Conservation (phyloP, 2,113 vertebrate species). For the Crocuta crocuta region DNA sequence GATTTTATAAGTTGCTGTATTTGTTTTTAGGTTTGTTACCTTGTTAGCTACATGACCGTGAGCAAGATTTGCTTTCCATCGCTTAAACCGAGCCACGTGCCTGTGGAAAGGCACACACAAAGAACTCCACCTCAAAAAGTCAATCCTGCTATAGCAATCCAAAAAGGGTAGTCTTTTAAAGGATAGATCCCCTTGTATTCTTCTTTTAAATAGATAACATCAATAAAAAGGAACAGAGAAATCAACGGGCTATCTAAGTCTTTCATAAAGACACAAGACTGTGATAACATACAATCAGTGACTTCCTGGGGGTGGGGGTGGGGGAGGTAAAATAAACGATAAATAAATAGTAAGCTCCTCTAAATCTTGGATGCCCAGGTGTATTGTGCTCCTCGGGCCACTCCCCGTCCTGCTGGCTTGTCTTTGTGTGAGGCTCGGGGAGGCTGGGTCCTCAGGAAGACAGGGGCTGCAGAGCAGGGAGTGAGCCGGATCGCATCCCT, state of each 20-base stretch:
- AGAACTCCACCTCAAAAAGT: neutral
- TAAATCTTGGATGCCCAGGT: neutral
- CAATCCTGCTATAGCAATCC: rapidly evolving
- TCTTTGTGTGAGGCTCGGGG: neutral
- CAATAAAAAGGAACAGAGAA: neutral
- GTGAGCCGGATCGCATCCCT: neutral
- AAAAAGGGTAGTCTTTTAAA: neutral
- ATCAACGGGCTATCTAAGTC: neutral
- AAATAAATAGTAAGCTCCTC: neutral
- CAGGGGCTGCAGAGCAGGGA: neutral
- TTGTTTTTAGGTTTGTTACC: neutral
- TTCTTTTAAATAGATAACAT: neutral
- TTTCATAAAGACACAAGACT: neutral
- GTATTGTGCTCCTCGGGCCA: neutral
- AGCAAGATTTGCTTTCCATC: neutral
- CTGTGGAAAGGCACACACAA: neutral
- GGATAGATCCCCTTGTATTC: neutral
- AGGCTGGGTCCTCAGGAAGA: neutral
- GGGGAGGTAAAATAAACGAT: neutral
- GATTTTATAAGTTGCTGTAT: neutral
- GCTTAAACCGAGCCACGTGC: neutral
- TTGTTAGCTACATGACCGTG: neutral
- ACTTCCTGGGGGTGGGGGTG: neutral
- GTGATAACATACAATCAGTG: neutral
- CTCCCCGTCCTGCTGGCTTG: neutral